phyloP scores from a whole-genome alignment of 2,113 vertebrate genomes.

The Clarias macrocephalus region DNA sequence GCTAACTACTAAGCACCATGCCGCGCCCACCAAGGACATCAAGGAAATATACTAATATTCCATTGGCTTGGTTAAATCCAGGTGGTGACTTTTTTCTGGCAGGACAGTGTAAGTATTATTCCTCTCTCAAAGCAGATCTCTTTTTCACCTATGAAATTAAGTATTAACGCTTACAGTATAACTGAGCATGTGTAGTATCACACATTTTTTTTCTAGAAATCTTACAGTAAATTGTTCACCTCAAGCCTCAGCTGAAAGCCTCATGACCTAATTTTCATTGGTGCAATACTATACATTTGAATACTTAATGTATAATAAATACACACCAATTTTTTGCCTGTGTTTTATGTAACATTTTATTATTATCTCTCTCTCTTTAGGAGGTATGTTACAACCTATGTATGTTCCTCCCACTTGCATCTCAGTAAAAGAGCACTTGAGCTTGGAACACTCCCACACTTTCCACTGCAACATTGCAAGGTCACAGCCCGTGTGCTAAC shows the following conservation, averaged over 20 bases:
- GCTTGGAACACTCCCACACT: conserved; percentile 11
- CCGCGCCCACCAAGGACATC: no score
- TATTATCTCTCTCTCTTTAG: conserved; percentile 8
- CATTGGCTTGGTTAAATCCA: no score
- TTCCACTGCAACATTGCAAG: neutral
- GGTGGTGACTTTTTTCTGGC: no score
- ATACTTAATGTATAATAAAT: neutral
- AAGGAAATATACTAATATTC: no score
- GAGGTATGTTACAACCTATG: neutral
- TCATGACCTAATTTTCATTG: neutral
- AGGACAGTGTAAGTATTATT: no score
- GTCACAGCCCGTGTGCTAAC: conserved; percentile 16
- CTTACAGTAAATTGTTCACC: neutral
- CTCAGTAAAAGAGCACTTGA: conserved; percentile 19
- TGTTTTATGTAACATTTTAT: conserved; percentile 18
- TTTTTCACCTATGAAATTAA: neutral
- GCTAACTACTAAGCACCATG: no score
- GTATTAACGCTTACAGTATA: neutral
- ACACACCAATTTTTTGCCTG: neutral
- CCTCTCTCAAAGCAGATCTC: neutral
- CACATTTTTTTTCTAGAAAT: neutral
- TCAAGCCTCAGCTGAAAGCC: neutral
- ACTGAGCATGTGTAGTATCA: neutral
- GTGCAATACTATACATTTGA: neutral
- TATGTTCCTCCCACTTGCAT: conserved; percentile 3